Evolutionary conservation across 2,113 vertebrate genomes (phyloP), one percentile per base, ranked within the genome.

Genomic region (Salvelinus alpinus): DNA sequence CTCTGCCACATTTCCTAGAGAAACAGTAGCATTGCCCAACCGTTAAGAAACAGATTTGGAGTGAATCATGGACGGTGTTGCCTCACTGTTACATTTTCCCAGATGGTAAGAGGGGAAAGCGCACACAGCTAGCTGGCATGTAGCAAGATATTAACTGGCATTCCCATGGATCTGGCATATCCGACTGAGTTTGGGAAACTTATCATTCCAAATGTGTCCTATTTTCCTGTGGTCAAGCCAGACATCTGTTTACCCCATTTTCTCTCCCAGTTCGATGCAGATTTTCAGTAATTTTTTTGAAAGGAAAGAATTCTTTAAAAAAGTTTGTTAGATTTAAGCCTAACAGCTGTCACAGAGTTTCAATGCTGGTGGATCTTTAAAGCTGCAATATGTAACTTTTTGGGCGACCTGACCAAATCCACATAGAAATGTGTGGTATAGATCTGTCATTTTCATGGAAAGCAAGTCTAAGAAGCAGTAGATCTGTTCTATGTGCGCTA

Each of bases 211-310:
- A 97, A 97, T 96, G 96, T 97, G 96, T 97, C 96, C 97, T 96
- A 96, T 97, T 99, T 96, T 96, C 95, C 97, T 98, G 96, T 96
- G 96, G 94, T 95, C 92, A 91, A 96, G 97, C 98, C 97, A 99
- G 98, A 99, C 98, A 99, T 99, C 98, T 99, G 98, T 97, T 98
- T 99, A 97, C 96, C 95, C 96, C 97, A 99, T 99, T 99, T 96
- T 98, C 97, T 91, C 91, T 83, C 82, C 44, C 89, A 89, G 87
- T 44, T 44, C 38, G 38, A 44, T 44, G 38, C 9, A 44, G 38
- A 44, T 44, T 11, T 44, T 44, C 38, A 44, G 9, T 44, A 44
- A 88, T 66, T 54, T 67, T 74, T 90, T 83, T 89, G 88, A 86
- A 44, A 88, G 88, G 89, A 89, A 91, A 90, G 85, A 88, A 92